A percentile compares a stretch with the other conserved stretches of the same genome.
These are phyloP conservation scores for Manis crassicaudata DNA, from an alignment of 2,797 vertebrate species.

Conservation along the genomic window DNA sequence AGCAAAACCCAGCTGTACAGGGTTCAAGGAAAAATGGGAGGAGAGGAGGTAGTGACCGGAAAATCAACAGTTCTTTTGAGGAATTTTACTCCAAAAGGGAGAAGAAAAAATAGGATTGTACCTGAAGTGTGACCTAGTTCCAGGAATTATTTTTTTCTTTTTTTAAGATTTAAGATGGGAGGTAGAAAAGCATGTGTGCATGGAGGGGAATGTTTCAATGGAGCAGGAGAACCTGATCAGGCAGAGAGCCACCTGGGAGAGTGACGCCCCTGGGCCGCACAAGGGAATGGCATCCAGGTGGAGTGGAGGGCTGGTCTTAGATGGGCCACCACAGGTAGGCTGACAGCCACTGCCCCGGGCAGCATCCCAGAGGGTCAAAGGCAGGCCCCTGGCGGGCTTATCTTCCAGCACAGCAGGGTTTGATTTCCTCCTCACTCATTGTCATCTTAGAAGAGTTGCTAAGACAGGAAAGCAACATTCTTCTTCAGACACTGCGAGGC, in stretches of 20 bases:
- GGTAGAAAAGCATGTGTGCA: neutral
- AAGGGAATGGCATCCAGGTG: neutral
- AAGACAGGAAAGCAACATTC: neutral
- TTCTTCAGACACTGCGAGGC: neutral
- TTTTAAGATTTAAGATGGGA: neutral
- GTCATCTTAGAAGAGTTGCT: neutral
- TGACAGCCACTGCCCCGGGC: too few species aligned
- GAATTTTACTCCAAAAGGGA: slow-evolving; percentile 12
- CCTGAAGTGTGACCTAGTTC: neutral
- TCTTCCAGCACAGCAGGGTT: neutral
- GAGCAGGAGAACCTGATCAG: neutral
- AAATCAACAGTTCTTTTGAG: neutral
- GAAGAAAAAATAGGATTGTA: neutral
- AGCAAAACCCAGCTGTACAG: neutral
- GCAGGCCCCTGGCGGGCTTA: neutral
- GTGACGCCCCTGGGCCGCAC: rapidly evolving
- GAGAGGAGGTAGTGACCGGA: neutral
- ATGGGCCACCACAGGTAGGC: neutral
- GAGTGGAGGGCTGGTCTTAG: neutral
- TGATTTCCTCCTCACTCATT: neutral
- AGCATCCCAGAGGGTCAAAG: rapidly evolving
- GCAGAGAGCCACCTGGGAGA: neutral
- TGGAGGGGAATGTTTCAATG: neutral
- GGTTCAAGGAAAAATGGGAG: neutral
- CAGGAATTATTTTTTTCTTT: neutral